Evolutionary conservation across 2,888 invertebrate genomes (phyloP), one percentile per base, ranked within the genome.

Genomic region (Dexiosoma caninum): DNA sequence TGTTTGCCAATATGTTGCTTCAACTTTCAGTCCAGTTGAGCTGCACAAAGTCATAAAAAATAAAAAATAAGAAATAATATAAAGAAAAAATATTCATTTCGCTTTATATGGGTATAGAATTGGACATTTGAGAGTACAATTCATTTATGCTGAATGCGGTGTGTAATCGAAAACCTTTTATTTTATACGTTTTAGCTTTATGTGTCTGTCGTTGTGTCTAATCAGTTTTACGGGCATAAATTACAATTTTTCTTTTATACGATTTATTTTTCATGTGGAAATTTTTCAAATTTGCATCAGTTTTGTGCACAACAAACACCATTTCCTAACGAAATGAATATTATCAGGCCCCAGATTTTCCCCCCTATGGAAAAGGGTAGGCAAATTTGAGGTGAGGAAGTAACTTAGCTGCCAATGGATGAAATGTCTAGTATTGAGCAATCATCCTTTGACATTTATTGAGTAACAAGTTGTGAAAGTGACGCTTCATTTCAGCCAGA

Each of bases 201-300:
- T n/a, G n/a, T 67, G 51, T 81, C 51, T 64, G 72, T 77, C 72
- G 57, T 69, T 74, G 72, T 74, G 76, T 81, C 77, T 81, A 77
- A 81, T 81, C 81, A 77, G 81, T 74, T 81, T 81, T 51, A 59
- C 57, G 69, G 37, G 32, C 81, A 81, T 81, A 81, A 81, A 81
- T 81, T 74, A 81, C 76, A 81, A 76, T 81, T 77, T 71, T 72
- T 67, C 35, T 53, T 69, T 64, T 37, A 42, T 66, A 37, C 40
- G 35, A 23, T n/a, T n/a, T 60, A 42, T 21, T 37, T 64, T 74
- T 55, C 16, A 23, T 51, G 42, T 49, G 23, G 19, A 27, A 66
- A 40, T 32, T 70, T 59, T 16, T n/a, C n/a, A 32, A n/a, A 40
- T 42, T 64, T 23, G 21, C 27, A 23, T 49, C 30, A 32, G 46